Evolutionary conservation across 2,888 invertebrate species (phyloP).

Genomic region (Drosophila heteroneura): DNA sequence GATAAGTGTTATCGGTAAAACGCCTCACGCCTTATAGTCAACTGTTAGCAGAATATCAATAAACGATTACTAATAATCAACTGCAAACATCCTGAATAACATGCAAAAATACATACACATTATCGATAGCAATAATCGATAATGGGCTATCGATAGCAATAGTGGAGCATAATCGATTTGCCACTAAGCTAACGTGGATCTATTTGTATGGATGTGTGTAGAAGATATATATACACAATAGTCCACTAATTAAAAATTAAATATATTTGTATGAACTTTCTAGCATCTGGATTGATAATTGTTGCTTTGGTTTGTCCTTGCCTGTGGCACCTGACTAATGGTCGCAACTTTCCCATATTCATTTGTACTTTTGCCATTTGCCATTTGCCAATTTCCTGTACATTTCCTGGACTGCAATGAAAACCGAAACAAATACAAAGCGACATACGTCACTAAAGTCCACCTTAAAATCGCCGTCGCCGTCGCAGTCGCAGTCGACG

Average conservation of each 20-base stretch:
- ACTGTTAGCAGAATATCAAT: background rate
- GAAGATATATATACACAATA: background rate
- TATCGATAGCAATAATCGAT: background rate
- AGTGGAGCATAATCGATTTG: background rate
- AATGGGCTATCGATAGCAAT: background rate
- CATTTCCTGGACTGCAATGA: background rate
- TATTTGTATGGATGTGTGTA: background rate
- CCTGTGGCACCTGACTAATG: conserved; percentile 42
- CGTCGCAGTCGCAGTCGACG: conserved; percentile 6
- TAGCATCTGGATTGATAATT: background rate
- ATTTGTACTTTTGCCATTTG: conserved; percentile 11
- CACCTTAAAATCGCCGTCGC: conserved; percentile 11
- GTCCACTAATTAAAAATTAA: background rate
- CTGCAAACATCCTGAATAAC: background rate
- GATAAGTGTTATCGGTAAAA: background rate
- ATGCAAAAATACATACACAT: background rate
- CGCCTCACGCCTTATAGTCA: no score
- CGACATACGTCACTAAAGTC: background rate
- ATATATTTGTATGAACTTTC: background rate
- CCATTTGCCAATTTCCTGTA: conserved; percentile 35
- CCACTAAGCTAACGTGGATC: background rate
- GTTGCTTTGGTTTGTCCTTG: conserved; percentile 33
- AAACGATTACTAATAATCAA: background rate
- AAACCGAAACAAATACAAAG: background rate
- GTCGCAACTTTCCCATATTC: conserved; percentile 10